These are phyloP conservation scores for Flexamia atlantica DNA, from an alignment of 2,888 invertebrate genomes.

Conservation along the genomic window DNA sequence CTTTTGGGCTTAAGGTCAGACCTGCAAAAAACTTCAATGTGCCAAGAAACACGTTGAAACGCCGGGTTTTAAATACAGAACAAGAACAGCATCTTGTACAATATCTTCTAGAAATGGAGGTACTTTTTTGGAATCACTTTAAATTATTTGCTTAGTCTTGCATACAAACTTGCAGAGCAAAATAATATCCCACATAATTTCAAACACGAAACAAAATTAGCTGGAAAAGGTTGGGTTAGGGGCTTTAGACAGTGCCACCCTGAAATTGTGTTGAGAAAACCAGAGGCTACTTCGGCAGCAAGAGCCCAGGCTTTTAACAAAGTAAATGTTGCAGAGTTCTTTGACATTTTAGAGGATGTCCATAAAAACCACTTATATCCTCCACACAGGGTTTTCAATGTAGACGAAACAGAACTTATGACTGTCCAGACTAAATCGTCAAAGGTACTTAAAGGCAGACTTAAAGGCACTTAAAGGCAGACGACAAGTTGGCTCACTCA, in stretches of 20 bases:
- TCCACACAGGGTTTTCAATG: conserved; percentile 71
- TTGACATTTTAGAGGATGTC: conserved; percentile 61
- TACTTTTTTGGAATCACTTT: conserved; percentile 51
- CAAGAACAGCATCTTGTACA: conserved; percentile 10
- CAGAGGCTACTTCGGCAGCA: conserved; percentile 63
- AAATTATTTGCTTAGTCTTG: conserved; percentile 4
- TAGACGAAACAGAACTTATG: conserved; percentile 73
- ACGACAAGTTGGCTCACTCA: conserved; percentile 70
- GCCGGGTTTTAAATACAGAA: conserved; percentile 39
- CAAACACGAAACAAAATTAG: conserved; percentile 50
- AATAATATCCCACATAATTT: conserved; percentile 48
- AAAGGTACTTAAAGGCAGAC: conserved; percentile 70
- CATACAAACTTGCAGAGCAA: conserved; percentile 36
- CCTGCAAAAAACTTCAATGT: conserved; percentile 45
- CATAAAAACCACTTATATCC: conserved; percentile 68
- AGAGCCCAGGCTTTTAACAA: conserved; percentile 65
- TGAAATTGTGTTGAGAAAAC: conserved; percentile 55
- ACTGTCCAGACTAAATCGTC: conserved; percentile 71
- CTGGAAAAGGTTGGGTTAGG: conserved; percentile 68
- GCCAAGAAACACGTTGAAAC: conserved; percentile 46
- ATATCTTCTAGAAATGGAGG: conserved; percentile 43
- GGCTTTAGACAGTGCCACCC: conserved; percentile 66
- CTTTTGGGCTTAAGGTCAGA: too few relatives aligned
- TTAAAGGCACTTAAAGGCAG: conserved; percentile 71
- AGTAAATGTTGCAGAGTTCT: conserved; percentile 63